Base-by-base conservation (phyloP, 2,113 vertebrate genomes). In the Camelus bactrianus region DNA sequence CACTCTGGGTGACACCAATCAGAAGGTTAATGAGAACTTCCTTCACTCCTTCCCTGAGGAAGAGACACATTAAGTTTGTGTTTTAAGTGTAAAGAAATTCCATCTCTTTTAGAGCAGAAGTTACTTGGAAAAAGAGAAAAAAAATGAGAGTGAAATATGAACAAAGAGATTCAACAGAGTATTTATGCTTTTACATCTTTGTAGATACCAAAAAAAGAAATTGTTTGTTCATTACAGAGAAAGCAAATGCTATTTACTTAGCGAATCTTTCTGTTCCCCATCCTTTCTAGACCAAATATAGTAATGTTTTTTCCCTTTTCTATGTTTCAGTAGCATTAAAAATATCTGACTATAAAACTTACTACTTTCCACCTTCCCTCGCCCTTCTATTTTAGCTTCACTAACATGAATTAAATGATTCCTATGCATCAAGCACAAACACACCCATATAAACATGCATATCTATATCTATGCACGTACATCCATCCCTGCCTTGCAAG, bases 81-180 rank as follows among this genome's bases (percentile, higher is more conserved):
- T n/a, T n/a, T 91, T 76, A 91, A 81, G 90, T 87, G 38, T 16
- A 93, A 62, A 86, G 4, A 38, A 89, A 85, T 58, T 75, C 2
- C 12, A 65, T 22, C 9, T 70, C 30, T 35, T 65, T 72, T 65
- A 42, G 6, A 83, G 28, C 0, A 79, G 0, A 95, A 92, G 62
- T 24, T 85, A 65, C 8, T 85, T 58, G 26, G 16, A 62, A 77
- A 79, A 13, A 62, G 0, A 32, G 30, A 58, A 65, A 84, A 90
- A 94, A 14, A 38, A 38, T 28, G 11, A 35, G 26, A 85, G 26
- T 62, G 2, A 96, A 89, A 54, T 83, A 56, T 19, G 14, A 86
- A 70, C 16, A 64, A 89, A 77, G 13, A 73, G 9, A 76, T 79
- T 75, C 10, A 67, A n/a, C 4, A 77, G 86, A 93, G 2, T 12